Conservation (phyloP, 2,888 invertebrate genomes). For the Pecten maximus region DNA sequence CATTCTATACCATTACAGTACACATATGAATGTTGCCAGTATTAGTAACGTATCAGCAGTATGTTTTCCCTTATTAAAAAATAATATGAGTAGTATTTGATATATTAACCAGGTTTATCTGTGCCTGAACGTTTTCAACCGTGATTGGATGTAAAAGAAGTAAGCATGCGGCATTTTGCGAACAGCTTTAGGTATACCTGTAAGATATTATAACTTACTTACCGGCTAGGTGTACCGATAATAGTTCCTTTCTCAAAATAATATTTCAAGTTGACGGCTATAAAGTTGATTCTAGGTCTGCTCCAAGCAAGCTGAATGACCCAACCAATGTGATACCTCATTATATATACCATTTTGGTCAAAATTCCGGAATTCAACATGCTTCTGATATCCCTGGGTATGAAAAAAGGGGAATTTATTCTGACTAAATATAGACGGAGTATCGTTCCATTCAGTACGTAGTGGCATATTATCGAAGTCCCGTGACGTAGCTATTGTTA, state of each 20-base stretch:
- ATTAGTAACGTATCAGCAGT: no score
- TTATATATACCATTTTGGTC: neutral
- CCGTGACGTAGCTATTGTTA: neutral
- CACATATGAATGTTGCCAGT: no score
- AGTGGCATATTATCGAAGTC: neutral
- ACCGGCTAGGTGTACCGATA: neutral
- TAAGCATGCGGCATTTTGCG: no score
- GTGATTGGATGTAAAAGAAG: no score
- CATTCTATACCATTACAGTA: no score
- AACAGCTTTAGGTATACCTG: no score
- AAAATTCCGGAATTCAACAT: neutral
- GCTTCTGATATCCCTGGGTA: neutral
- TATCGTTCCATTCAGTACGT: neutral
- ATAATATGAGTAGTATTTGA: no score
- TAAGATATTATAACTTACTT: neutral
- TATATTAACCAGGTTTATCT: no score
- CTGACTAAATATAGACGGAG: neutral
- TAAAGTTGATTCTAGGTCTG: neutral
- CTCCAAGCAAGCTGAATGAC: neutral
- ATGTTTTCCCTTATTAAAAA: no score
- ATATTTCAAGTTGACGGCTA: neutral
- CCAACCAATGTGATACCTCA: neutral
- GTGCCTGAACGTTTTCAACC: no score
- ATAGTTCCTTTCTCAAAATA: neutral
- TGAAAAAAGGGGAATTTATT: neutral